Conservation (phyloP, 1,140 invertebrate genomes). For the Idris sp. region DNA sequence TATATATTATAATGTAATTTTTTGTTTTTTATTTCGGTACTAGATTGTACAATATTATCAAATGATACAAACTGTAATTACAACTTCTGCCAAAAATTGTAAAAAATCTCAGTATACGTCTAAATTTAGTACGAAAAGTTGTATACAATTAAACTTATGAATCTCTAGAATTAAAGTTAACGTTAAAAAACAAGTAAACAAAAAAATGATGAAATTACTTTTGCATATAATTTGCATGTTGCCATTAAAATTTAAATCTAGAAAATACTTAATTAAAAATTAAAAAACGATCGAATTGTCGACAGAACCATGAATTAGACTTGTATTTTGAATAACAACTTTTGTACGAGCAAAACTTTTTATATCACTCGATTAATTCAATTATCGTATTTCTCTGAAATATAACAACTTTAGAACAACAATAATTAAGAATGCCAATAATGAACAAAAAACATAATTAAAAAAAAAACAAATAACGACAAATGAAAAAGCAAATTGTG, state of each 20-base stretch:
- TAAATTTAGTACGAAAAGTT: conserved; percentile 14
- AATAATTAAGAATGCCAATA: too few relatives aligned
- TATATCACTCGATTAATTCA: conserved; percentile 31
- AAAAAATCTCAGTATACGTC: conserved; percentile 34
- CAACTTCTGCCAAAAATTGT: conserved; percentile 5
- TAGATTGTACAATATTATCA: too few relatives aligned
- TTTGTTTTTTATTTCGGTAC: too few relatives aligned
- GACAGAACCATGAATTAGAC: conserved; percentile 11
- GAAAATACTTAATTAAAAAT: too few relatives aligned
- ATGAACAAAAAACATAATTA: too few relatives aligned
- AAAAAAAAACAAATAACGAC: too few relatives aligned
- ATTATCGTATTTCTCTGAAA: too few relatives aligned
- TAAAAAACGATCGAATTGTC: conserved; percentile 4
- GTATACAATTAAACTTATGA: conserved; percentile 54
- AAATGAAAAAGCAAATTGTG: too few relatives aligned
- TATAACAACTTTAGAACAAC: too few relatives aligned
- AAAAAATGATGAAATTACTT: too few relatives aligned
- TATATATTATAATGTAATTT: too few relatives aligned
- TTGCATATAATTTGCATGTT: conserved; percentile 58
- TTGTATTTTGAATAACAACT: conserved; percentile 50
- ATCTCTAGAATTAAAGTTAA: conserved; percentile 4
- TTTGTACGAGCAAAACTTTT: conserved; percentile 44
- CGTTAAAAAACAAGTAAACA: background rate
- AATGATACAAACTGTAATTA: background rate
- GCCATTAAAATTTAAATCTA: background rate